These are phyloP conservation scores for Cetonia aurata DNA, from an alignment of 2,888 invertebrate species.

Conservation along the genomic window DNA sequence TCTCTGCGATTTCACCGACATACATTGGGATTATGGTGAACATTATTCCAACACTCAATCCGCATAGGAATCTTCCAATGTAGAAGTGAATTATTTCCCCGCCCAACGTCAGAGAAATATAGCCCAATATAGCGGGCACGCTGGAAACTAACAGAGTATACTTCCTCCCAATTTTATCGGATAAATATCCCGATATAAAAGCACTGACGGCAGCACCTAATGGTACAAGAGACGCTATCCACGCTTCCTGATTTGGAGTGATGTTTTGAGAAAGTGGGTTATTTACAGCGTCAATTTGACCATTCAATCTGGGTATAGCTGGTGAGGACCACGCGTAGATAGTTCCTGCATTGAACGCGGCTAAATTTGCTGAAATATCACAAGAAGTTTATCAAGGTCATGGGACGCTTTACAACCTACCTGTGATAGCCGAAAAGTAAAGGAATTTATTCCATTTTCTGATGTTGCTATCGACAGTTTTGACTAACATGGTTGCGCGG, in stretches of 20 bases:
- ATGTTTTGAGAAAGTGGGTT: constrained; percentile 67
- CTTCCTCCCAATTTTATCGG: constrained; percentile 76
- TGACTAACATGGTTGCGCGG: not conserved
- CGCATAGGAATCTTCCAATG: constrained; percentile 47
- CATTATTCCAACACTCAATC: constrained; percentile 70
- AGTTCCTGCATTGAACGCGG: constrained; percentile 63
- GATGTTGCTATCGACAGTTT: too few relatives aligned
- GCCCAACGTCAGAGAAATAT: constrained; percentile 48
- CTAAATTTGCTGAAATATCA: constrained; percentile 63
- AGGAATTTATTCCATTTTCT: constrained; percentile 19
- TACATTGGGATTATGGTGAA: constrained; percentile 86
- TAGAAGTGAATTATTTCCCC: constrained; percentile 43
- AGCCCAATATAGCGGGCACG: constrained; percentile 73
- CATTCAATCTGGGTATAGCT: constrained; percentile 53
- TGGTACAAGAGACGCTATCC: constrained; percentile 80
- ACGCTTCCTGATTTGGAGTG: constrained; percentile 73
- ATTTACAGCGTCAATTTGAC: constrained; percentile 57
- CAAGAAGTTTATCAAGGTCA: too few relatives aligned
- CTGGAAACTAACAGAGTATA: constrained; percentile 72
- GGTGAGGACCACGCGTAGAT: constrained; percentile 65
- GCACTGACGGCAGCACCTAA: constrained; percentile 75
- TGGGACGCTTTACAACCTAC: not conserved
- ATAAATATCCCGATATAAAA: constrained; percentile 74
- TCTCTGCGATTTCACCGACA: constrained; percentile 86
- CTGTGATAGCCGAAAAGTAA: constrained; percentile 13